Evolutionary conservation across 2,888 invertebrate species (phyloP), one percentile per base, ranked within the genome.

Genomic region (Pyralis farinalis): DNA sequence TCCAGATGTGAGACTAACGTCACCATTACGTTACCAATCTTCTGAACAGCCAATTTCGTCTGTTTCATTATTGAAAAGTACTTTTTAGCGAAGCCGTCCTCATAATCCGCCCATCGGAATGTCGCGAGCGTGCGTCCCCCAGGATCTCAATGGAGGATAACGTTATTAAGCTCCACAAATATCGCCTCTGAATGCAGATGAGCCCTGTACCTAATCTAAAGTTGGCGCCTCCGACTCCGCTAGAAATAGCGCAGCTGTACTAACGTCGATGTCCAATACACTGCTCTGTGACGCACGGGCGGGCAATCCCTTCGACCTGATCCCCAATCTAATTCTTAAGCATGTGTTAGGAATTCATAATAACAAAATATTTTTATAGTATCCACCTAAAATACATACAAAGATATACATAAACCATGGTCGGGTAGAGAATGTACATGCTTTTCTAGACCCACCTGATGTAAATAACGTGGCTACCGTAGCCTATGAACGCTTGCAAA

Each of bases 191-290:
- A 74, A 78, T 78, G 75, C 76, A 80, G 70, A 77, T 76, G 81
- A 80, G 79, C 78, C 70, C 76, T 75, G 75, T 60, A 53, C 69
- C 74, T 61, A 77, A 73, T 82, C 78, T 81, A 78, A 75, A 78
- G 77, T 81, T 78, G 79, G 80, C 80, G 77, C 71, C 72, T 61
- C 65, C 40, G 58, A 58, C 67, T 63, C 47, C 51, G 74, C 76
- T 78, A 78, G 74, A 83, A 87, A 86, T 85, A 85, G 76, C 76
- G 65, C 53, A 69, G 71, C 74, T 65, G 60, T 67, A 73, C 59
- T 77, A 76, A 78, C 77, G 81, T 80, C 84, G 78, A 76, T 72
- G 71, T 62, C 66, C 71, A 72, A 76, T 70, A 67, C 63, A 69
- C 57, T 55, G 36, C n/a, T 43, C 53, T 54, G 55, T 75, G 76